Base-by-base conservation (phyloP, 1,140 invertebrate genomes). In the Drosophila fuyamai region DNA sequence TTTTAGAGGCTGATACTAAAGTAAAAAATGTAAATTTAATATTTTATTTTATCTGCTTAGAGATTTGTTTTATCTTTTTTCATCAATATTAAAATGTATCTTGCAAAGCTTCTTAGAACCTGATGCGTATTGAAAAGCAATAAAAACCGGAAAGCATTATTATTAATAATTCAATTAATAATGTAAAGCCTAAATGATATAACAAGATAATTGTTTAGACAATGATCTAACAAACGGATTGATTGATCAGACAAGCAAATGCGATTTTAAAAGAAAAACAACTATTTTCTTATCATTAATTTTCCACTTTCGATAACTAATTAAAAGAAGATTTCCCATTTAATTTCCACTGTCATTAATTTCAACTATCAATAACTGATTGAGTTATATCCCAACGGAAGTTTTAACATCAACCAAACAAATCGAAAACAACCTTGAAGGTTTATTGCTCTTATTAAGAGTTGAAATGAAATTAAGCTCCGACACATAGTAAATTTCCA, bases 141-240 rank as follows among this genome's bases (percentile, higher is more conserved):
- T 40, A 9, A 14, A 47, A 48, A 59, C 67, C 51, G 51, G 63
- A 68, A 18, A 55, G 18, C 56, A 36, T 41, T 41, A 41, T 58
- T 9, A 58, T 50, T 71, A 71, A 50, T 48, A 71, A 71, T 41
- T 48, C 67, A 47, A 71, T 71, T 48, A 68, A 35, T 56, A 58
- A 38, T 58, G 43, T 9, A 41, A 50, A 29, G 51, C 44, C 53
- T 48, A 27, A 6, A 41, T 56, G 50, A 48, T 40, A 38, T 41
- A 71, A 56, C 35, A 40, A 48, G 43, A 23, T 70, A 55, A 65
- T 54, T 18, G 35, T 2, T 2, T 7, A 40, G 23, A 9, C 41
- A 55, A 67, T 56, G 27, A 70, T 70, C 29, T 29, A 46, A 46
- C 62, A n/a, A 14, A 32, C 23, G 48, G 36, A 63, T 32, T 48